A percentile compares a stretch with the other conserved stretches of the same genome.
Conservation (phyloP, 2,113 vertebrate genomes). For the Oostethus manadensis region DNA sequence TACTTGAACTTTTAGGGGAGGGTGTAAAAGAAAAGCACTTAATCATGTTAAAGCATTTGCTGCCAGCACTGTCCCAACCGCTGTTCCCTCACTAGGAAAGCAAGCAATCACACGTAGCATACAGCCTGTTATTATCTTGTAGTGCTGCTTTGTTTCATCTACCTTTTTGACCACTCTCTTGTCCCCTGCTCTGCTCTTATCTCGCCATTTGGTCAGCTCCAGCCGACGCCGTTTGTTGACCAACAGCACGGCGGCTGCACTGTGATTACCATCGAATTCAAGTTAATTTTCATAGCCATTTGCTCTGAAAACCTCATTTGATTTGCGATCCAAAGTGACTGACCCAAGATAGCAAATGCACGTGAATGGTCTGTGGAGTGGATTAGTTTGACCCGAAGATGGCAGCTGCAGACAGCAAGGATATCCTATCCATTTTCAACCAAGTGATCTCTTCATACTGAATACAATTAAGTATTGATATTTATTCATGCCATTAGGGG, state of each 20-base stretch:
- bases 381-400: conserved; percentile 45
- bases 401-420: conserved; percentile 25
- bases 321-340: conserved; percentile 14
- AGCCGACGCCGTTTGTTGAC: conserved; percentile 38
- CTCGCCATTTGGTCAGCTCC: conserved; percentile 16
- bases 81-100: background rate
- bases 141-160: conserved; percentile 47
- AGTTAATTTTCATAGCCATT: conserved; percentile 3
- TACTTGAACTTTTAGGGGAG: background rate
- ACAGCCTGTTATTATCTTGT: conserved; percentile 44
- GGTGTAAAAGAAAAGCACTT: background rate
- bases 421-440: background rate
- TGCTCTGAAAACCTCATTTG: conserved; percentile 10
- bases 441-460: too few species aligned
- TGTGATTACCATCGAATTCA: conserved; percentile 5
- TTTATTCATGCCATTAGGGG: too few species aligned
- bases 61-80: background rate
- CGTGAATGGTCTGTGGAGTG: conserved; percentile 11
- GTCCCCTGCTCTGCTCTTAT: conserved; percentile 5
- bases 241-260: background rate
- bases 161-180: conserved; percentile 22
- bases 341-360: conserved; percentile 4
- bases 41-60: background rate
- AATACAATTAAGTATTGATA: too few species aligned
- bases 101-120: conserved; percentile 32